Evolutionary conservation across 1,140 invertebrate species (phyloP), one percentile per base, ranked within the genome.

Genomic region (Gonatopus flavifemur): DNA sequence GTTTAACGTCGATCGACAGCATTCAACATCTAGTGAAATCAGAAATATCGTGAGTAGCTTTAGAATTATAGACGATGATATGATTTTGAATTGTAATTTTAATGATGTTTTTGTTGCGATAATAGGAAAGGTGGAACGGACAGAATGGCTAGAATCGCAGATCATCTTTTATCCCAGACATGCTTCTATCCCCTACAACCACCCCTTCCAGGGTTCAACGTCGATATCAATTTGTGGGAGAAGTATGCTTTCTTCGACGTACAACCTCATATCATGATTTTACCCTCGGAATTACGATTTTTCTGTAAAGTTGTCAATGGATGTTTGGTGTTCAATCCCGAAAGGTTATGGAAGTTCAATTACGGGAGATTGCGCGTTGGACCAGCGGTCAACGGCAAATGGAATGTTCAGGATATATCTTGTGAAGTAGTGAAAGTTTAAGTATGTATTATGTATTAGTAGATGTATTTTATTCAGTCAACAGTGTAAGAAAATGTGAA

Each of bases 161-260:
- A 83, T 31, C 90, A 95, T 69, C 64, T 96, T 20, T 66, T 95
- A 21, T 70, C 80, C 43, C 92, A 96, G 76, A 83, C 84, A 53
- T 85, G 82, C 59, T 93, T 89, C 67, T 93, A 92, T 74, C 92
- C 93, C 10, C 64, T 94, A 9, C 88, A 87, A 72, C 90, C 91
- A 46, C 82, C 88, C n/a, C 69, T 79, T 19, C 76, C 83, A 51
- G 83, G 85, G 37, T 67, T 88, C 8, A 83, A 84, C 57, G 61
- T 89, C 3, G 91, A 94, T 71, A 82, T 83, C 12, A 78, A 82
- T 40, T 72, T 89, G 32, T 88, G 86, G 76, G 82, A 87, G 30
- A 80, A 84, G 53, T 81, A 86, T 68, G 84, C 83, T 9, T 80
- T 83, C 43, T 79, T 93, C 46, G 76, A 86, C 10, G 71, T 79